Base-by-base conservation (phyloP, 2,888 invertebrate species). In the Lissonota sp. region DNA sequence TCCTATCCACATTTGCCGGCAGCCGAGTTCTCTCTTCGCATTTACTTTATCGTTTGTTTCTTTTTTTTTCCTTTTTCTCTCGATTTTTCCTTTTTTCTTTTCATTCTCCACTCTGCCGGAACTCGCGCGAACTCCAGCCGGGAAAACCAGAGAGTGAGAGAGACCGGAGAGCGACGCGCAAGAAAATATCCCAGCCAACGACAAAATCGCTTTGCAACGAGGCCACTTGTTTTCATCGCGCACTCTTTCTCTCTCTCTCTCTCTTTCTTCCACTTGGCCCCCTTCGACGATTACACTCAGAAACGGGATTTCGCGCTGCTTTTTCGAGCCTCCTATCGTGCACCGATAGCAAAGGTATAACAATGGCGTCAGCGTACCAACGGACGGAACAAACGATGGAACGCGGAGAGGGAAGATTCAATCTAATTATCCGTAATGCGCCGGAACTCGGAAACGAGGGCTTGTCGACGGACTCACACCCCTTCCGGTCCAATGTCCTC, bases 351-450 rank as follows among this genome's bases (percentile, higher is more conserved):
- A 62, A 46, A 46, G 62, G 44, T 51, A 53, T 55, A 37, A 51
- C 40, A 44, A 62, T 14, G 55, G 62, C 62, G 5, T 55, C 40
- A 40, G 62, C 46, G 63, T 40, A 70, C 66, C n/a, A 67, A 73
- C 63, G 16, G 66, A 71, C 67, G 66, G 64, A 74, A 80, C 79
- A 77, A 82, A 73, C 79, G 72, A 71, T 74, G 70, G 74, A 72
- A 64, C 40, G 71, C 46, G 40, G 37, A 16, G 55, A 63, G 53
- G 58, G 80, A 85, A 84, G 80, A 88, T 88, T 84, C 88, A 88
- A 90, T 90, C 88, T 90, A 90, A 90, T 91, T 90, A 90, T 86
- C 87, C 84, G 87, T 89, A 90, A 90, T 90, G 88, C 87, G 85
- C 86, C 85, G 86, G 87, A 88, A 88, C 87, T 87, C 87, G 87